Evolutionary conservation across 2,888 invertebrate species (phyloP).

Genomic region (Bedellia somnulentella): DNA sequence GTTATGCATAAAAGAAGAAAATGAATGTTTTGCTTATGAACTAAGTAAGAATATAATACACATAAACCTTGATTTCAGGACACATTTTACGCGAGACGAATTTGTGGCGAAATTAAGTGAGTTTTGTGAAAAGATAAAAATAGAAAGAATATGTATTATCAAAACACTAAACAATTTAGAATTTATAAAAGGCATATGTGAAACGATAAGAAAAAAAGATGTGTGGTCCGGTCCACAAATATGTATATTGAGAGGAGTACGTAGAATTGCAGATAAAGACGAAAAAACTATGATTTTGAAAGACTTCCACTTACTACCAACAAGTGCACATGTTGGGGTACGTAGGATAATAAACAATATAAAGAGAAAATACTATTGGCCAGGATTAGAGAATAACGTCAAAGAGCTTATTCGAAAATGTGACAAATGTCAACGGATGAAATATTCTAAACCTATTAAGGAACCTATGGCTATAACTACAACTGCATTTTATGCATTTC

Average conservation of each 20-base stretch:
- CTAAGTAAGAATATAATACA: background rate
- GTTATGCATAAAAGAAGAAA: background rate
- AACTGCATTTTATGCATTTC: constrained; percentile 9
- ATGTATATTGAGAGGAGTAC: background rate
- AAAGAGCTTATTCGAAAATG: constrained; percentile 9
- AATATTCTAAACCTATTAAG: constrained; percentile 5
- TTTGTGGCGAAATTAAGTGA: background rate
- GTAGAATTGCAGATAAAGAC: background rate
- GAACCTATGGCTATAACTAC: constrained; percentile 10
- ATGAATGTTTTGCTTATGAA: background rate
- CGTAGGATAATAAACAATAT: constrained; percentile 9
- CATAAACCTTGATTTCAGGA: background rate
- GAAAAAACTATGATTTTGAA: constrained; percentile 6
- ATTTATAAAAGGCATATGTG: no score
- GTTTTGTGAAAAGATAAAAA: background rate
- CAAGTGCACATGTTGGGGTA: constrained; percentile 9
- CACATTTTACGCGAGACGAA: background rate
- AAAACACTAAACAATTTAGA: no score
- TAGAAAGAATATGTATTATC: background rate
- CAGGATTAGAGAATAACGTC: constrained; percentile 7
- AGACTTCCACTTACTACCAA: no score
- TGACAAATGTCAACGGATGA: constrained; percentile 9
- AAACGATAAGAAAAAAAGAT: no score
- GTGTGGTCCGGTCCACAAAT: no score
- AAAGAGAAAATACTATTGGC: constrained; percentile 9